Evolutionary conservation across 2,888 invertebrate species (phyloP), one percentile per base, ranked within the genome.

Genomic region (Oscheius sp.): DNA sequence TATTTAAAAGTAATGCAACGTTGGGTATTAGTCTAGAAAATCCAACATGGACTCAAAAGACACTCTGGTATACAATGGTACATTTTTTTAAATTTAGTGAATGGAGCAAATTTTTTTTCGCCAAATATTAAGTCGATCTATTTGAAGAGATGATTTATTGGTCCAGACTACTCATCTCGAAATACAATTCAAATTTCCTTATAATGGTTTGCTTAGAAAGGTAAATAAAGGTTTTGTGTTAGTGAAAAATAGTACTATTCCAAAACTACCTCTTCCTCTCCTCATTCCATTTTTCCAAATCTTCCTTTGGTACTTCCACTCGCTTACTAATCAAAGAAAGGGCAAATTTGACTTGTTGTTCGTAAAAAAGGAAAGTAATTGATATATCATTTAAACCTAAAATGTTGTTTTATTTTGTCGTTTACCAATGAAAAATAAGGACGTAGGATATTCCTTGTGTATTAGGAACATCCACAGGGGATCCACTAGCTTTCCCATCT

Each of bases 381-480:
- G 65, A 22, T n/a, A 32, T 22, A 17, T 71, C 62, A 38, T 75
- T 75, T 14, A 81, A 59, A 3, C 82, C 74, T 72, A 33, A 54
- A 68, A 38, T 24, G 36, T 30, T n/a, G 2, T 32, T 36, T 24
- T 26, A 41, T n/a, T 28, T 20, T 1, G 14, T 1, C 36, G 9
- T 50, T 4, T 17, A 65, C 65, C 65, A 9, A 65, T 36, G 44
- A 65, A 65, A 22, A 65, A 65, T n/a, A 65, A 32, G 24, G 32
- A n/a, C 6, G 38, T 51, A 20, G 65, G 65, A 24, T 65, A 36
- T 26, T 36, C 22, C 26, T 44, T 49, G 26, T 65, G 65, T n/a
- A 36, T 44, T 1, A 65, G 32, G 17, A 32, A 22, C 26, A 9
- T 22, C 65, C 65, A 65, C 12, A 65, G n/a, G 6, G 51, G 54